Percentiles rank a stretch among this genome's conserved stretches.
These are phyloP conservation scores for Eudorcas thomsonii DNA, from an alignment of 2,113 vertebrate genomes.

Conservation along the genomic window DNA sequence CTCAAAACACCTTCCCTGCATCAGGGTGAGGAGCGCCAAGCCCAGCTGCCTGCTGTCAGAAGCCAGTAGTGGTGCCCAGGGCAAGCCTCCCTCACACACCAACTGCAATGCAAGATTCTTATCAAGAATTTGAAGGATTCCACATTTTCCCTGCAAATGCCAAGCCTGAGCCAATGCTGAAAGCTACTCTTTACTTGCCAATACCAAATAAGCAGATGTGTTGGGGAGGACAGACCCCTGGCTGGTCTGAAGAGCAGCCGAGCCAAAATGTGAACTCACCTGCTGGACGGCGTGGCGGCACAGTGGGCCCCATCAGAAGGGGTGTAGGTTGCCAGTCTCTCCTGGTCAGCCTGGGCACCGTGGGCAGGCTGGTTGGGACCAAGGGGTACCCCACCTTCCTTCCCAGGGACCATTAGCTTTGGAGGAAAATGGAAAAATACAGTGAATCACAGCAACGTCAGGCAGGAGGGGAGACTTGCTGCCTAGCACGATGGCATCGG, in stretches of 20 bases:
- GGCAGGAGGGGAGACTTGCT: background rate
- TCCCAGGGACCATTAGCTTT: slow-evolving; percentile 88
- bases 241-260: background rate
- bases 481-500: background rate
- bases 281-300: slow-evolving; percentile 85
- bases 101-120: background rate
- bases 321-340: slow-evolving; percentile 80
- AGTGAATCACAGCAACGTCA: background rate
- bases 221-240: background rate
- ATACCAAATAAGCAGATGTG: background rate
- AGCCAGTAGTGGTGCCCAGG: background rate
- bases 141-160: background rate
- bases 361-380: slow-evolving; percentile 86
- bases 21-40: background rate
- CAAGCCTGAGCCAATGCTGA: background rate
- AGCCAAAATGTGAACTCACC: slow-evolving; percentile 72
- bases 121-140: background rate
- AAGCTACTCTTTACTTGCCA: background rate
- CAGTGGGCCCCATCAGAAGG: slow-evolving; percentile 82
- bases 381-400: slow-evolving; percentile 89
- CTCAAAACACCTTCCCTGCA: background rate
- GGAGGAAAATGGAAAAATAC: slow-evolving; percentile 40
- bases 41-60: background rate
- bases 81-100: background rate
- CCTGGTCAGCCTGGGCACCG: slow-evolving; percentile 87